Conservation (phyloP, 2,888 invertebrate genomes). For the Drosophila pseudotakahashii region DNA sequence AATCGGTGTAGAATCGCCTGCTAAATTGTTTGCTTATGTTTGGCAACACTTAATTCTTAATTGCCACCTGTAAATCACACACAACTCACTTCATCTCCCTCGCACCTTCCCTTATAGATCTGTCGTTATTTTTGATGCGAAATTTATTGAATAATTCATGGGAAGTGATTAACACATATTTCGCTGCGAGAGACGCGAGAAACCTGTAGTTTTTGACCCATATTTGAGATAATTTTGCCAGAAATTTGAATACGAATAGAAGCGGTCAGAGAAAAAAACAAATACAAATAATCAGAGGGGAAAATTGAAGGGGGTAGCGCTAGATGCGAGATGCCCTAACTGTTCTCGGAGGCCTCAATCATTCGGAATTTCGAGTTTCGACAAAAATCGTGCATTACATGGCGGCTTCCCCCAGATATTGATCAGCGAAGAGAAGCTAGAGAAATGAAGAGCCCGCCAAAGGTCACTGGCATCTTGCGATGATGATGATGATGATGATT, state of each 20-base stretch:
- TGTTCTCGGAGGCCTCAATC: slow-evolving; percentile 56
- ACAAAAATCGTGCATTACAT: slow-evolving; percentile 72
- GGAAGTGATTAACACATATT: slow-evolving; percentile 69
- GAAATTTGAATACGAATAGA: slow-evolving; percentile 72
- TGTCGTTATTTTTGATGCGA: slow-evolving; percentile 34
- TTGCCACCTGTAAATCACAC: slow-evolving; percentile 40
- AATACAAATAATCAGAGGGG: slow-evolving; percentile 24
- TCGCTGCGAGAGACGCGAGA: slow-evolving; percentile 38
- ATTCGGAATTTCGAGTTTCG: slow-evolving; percentile 62
- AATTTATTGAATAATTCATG: slow-evolving; percentile 70
- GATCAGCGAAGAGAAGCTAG: slow-evolving; percentile 50
- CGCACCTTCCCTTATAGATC: slow-evolving; percentile 11
- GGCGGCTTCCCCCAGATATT: slow-evolving; percentile 62
- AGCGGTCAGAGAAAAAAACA: slow-evolving; percentile 27
- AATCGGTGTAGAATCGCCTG: slow-evolving; percentile 27
- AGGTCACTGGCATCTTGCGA: slow-evolving; percentile 71
- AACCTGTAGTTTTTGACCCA: slow-evolving; percentile 77
- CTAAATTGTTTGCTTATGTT: slow-evolving; percentile 42
- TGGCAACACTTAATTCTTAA: slow-evolving; percentile 41
- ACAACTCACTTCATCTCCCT: slow-evolving; percentile 1
- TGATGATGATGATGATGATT: slow-evolving; percentile 26
- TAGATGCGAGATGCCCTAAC: slow-evolving; percentile 59
- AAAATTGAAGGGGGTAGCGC: slow-evolving; percentile 17
- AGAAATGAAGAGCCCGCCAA: slow-evolving; percentile 57
- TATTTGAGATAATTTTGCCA: slow-evolving; percentile 58